Conservation (phyloP, 2,113 vertebrate genomes). For the Vulpes vulpes region DNA sequence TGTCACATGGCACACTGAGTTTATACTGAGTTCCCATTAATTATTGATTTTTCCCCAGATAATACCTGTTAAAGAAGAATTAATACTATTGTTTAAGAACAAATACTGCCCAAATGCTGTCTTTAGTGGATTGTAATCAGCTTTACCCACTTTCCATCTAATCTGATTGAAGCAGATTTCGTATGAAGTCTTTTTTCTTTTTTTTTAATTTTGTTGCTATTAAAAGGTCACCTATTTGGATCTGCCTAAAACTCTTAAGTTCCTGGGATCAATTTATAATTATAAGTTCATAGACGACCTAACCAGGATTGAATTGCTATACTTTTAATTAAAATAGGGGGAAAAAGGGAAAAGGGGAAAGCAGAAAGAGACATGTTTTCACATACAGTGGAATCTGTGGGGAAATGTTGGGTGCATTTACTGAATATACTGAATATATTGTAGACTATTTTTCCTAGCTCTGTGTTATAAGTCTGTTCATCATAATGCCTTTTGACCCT, state of each 20-base stretch:
- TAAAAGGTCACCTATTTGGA: conserved; percentile 90
- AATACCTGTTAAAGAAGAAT: conserved; percentile 89
- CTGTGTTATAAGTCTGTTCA: conserved; percentile 87
- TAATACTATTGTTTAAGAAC: conserved; percentile 90
- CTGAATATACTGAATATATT: conserved; percentile 75
- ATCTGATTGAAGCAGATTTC: conserved; percentile 94
- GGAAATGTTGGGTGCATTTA: conserved; percentile 65
- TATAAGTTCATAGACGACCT: conserved; percentile 27
- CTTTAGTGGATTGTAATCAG: conserved; percentile 93
- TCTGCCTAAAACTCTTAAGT: conserved; percentile 87
- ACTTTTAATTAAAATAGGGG: conserved; percentile 74
- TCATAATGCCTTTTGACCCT: conserved; percentile 90
- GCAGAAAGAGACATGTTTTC: fast-evolving
- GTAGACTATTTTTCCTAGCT: conserved; percentile 87
- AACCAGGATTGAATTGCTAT: conserved; percentile 37
- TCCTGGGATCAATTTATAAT: conserved; percentile 80
- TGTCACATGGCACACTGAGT: conserved; percentile 74
- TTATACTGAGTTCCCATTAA: conserved; percentile 86
- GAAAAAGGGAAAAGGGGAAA: not conserved
- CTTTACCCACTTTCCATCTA: conserved; percentile 92
- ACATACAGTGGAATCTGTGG: conserved; percentile 37
- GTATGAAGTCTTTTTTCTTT: conserved; percentile 89
- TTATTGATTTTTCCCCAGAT: conserved; percentile 88
- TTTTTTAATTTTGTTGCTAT: conserved; percentile 89
- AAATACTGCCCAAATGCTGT: conserved; percentile 89